A percentile compares a stretch with the other conserved stretches of the same genome.
phyloP scores from a whole-genome alignment of 2,113 vertebrate genomes.

The Peromyscus maniculatus region DNA sequence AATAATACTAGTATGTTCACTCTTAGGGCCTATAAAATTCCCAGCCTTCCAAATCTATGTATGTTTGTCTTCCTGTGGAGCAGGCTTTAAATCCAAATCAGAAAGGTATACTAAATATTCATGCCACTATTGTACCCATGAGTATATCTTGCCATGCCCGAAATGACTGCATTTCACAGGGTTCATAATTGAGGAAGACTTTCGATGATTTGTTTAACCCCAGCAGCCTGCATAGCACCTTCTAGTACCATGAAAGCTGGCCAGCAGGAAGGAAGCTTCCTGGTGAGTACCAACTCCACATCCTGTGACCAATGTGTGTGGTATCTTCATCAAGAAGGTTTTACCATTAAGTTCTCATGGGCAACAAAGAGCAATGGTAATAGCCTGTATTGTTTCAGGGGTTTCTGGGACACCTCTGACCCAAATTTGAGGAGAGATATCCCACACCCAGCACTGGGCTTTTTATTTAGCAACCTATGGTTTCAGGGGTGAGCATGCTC shows the following conservation, averaged over 20 bases:
- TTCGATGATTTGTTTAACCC: background rate
- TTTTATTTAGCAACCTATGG: background rate
- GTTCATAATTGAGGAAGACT: background rate
- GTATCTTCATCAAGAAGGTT: background rate
- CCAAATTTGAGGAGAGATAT: background rate
- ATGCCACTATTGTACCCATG: background rate
- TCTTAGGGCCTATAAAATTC: background rate
- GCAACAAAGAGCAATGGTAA: background rate
- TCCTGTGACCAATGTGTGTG: background rate
- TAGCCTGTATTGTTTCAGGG: background rate
- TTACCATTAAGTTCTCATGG: background rate
- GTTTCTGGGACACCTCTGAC: background rate
- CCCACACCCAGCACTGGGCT: background rate
- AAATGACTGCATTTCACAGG: background rate
- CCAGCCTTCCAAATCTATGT: background rate
- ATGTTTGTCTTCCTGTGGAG: background rate
- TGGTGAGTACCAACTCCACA: background rate
- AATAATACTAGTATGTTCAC: background rate
- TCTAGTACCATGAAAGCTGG: background rate
- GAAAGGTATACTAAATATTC: background rate
- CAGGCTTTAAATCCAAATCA: background rate
- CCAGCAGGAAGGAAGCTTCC: background rate
- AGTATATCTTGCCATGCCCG: background rate
- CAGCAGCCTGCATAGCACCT: background rate
- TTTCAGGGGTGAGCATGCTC: background rate